Evolutionary conservation across 1,140 invertebrate species (phyloP), one percentile per base, ranked within the genome.

Genomic region (Camponotus vicinus): DNA sequence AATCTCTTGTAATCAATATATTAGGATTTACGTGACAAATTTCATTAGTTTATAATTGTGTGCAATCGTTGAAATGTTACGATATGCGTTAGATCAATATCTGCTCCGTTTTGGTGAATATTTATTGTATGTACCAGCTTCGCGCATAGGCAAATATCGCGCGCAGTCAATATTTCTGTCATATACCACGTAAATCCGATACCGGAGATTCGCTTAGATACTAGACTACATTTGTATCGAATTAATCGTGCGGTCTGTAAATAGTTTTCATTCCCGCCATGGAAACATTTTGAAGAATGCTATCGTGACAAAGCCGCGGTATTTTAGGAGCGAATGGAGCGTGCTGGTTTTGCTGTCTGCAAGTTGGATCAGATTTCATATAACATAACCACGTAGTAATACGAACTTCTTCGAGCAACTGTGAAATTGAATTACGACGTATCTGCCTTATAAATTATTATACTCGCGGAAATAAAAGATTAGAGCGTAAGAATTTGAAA

Each of bases 231-330:
- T 55, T 37, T 57, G 5, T n/a, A 45, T 83, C 18, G 69, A 83
- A 83, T 82, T 75, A 83, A 83, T 75, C n/a, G 64, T 69, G 55
- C 69, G 79, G 27, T 71, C 32, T 27, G 2, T 61, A 45, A 45
- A 57, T 73, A 73, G 45, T 82, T 75, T 59, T 61, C 42, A 40
- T 18, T 37, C 45, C 7, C 32, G 52, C 27, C 52, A 70, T n/a
- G 71, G 49, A 73, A 75, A 83, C 40, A 83, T 57, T 83, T 75
- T 63, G n/a, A 59, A 75, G 69, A 83, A 73, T 83, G 69, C 69
- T 83, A 32, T n/a, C 79, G 69, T 37, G 69, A 75, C 79, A 80
- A 80, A 70, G 78, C 66, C 49, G 66, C 69, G 69, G 40, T 83
- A 83, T 83, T 83, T 83, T 83, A 73, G 69, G 69, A 82, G 67